Evolutionary conservation across 2,888 invertebrate species (phyloP).

Genomic region (Aphrophora alni): DNA sequence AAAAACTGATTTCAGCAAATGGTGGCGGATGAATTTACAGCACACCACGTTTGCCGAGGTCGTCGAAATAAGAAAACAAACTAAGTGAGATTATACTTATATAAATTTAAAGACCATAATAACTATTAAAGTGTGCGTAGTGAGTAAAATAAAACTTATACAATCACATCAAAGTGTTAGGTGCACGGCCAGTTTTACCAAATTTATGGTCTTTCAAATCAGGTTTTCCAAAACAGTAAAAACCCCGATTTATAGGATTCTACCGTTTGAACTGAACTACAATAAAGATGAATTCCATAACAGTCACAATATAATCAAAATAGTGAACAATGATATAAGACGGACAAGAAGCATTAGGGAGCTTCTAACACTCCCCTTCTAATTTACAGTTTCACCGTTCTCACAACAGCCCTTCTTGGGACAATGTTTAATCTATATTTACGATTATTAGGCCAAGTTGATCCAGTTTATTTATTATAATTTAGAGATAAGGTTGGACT

Average conservation of each 20-base stretch:
- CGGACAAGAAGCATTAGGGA: neutral
- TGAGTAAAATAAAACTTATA: too few species aligned
- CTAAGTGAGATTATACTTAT: too few species aligned
- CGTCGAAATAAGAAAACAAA: too few species aligned
- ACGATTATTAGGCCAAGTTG: neutral
- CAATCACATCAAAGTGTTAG: too few species aligned
- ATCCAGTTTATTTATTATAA: neutral
- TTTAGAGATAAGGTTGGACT: too few species aligned
- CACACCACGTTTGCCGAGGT: too few species aligned
- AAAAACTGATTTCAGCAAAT: too few species aligned
- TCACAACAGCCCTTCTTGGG: neutral
- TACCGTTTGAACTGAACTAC: neutral
- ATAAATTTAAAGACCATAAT: too few species aligned
- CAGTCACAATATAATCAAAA: neutral
- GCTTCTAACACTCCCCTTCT: neutral
- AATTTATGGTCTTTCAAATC: too few species aligned
- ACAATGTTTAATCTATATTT: neutral
- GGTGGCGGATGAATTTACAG: too few species aligned
- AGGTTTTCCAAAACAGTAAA: neutral
- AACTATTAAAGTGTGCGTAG: too few species aligned
- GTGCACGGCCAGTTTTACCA: too few species aligned
- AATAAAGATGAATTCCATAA: neutral
- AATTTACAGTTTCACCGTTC: neutral
- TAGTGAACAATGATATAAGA: neutral
- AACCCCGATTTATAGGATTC: neutral